phyloP scores from a whole-genome alignment of 2,797 vertebrate species.

The Cossypha heuglini region DNA sequence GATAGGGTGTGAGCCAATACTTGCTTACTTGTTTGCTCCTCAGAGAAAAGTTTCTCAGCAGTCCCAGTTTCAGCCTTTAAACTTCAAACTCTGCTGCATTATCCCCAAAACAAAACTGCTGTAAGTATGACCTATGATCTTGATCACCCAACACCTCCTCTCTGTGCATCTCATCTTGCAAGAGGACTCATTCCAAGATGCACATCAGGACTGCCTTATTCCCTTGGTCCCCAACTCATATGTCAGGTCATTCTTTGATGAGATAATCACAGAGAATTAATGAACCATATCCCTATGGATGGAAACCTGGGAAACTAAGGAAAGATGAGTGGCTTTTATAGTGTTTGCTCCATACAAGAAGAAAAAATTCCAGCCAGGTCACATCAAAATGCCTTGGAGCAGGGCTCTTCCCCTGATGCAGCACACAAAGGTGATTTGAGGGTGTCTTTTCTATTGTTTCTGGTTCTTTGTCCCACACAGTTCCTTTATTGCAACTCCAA shows the following conservation, averaged over 20 bases:
- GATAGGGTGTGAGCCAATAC: background rate
- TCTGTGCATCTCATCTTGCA: background rate
- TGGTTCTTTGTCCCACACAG: background rate
- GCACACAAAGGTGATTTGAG: background rate
- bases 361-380: background rate
- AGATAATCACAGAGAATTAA: background rate
- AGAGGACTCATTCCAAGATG: background rate
- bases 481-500: background rate
- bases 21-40: background rate
- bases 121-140: background rate
- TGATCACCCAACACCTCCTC: background rate
- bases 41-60: background rate
- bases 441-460: background rate
- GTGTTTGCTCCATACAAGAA: background rate
- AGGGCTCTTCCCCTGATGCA: background rate
- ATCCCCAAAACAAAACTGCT: background rate
- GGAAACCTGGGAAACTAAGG: background rate
- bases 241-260: background rate
- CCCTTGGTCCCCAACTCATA: accelerated
- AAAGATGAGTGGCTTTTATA: background rate
- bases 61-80: background rate
- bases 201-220: background rate
- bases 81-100: background rate
- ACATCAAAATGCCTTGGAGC: background rate
- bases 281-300: background rate